Percentiles rank a stretch among this genome's conserved stretches.
phyloP scores from a whole-genome alignment of 2,888 invertebrate genomes.

The Cyclophora albipunctata region DNA sequence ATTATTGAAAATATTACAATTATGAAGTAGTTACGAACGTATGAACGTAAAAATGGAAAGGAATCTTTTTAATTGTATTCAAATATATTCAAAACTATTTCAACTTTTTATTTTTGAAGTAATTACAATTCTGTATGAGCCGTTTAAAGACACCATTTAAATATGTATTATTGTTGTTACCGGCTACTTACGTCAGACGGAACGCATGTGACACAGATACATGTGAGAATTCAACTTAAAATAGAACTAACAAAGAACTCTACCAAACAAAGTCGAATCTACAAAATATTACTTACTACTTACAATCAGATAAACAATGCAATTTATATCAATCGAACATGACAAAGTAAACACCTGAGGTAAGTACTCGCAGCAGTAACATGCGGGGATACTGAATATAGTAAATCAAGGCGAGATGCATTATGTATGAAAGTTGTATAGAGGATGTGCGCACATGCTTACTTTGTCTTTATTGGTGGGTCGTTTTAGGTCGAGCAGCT shows the following conservation, averaged over 20 bases:
- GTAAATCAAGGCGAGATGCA: slow-evolving; percentile 13
- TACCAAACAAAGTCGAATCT: not conserved
- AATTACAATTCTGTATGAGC: no score
- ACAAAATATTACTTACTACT: not conserved
- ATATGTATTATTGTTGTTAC: no score
- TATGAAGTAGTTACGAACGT: no score
- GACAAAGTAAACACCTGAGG: slow-evolving; percentile 5
- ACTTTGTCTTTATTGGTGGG: slow-evolving; percentile 71
- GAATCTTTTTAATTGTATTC: no score
- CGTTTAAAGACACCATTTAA: no score
- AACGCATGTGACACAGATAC: slow-evolving; percentile 2
- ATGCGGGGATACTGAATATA: slow-evolving; percentile 13
- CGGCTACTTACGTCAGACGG: slow-evolving; percentile 10
- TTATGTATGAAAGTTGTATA: slow-evolving; percentile 8
- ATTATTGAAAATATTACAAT: no score
- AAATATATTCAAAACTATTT: no score
- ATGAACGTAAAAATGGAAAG: no score
- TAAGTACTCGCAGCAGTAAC: slow-evolving; percentile 3
- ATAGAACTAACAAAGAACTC: not conserved
- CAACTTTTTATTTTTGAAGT: no score
- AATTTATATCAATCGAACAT: no score
- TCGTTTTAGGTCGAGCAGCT: slow-evolving; percentile 74
- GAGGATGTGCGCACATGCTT: slow-evolving; percentile 34
- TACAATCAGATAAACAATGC: not conserved
- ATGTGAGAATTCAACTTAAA: slow-evolving; percentile 6